Evolutionary conservation across 2,113 vertebrate genomes (phyloP).

Genomic region (Charina bottae): DNA sequence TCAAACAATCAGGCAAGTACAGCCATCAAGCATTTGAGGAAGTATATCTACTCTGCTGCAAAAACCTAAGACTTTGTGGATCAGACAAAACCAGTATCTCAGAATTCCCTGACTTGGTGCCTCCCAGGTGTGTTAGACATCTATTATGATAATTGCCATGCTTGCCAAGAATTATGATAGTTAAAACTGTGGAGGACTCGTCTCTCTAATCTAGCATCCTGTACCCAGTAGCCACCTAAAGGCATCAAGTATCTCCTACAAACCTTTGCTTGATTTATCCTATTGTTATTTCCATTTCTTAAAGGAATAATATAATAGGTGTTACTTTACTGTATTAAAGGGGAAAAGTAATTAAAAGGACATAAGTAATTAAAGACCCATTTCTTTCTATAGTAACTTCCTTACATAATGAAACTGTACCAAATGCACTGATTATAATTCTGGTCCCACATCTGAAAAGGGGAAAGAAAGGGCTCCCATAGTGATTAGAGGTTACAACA

Average conservation of each 20-base stretch:
- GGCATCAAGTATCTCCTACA: not conserved
- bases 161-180: not conserved
- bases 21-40: constrained; percentile 6
- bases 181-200: not conserved
- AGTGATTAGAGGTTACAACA: not conserved
- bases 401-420: not conserved
- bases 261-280: not conserved
- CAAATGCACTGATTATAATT: not conserved
- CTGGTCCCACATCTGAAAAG: not conserved
- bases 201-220: not conserved
- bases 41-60: constrained; percentile 26
- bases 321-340: no score
- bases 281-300: not conserved
- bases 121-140: no score
- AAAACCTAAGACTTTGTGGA: no score
- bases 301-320: no score
- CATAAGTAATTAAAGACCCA: not conserved
- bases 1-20: not conserved
- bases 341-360: no score
- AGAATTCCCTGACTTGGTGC: no score
- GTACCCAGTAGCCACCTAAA: not conserved
- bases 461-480: not conserved
- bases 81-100: no score
- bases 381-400: not conserved
- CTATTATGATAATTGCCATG: no score